phyloP scores from a whole-genome alignment of 2,113 vertebrate species.

The Ardeotis arabs region DNA sequence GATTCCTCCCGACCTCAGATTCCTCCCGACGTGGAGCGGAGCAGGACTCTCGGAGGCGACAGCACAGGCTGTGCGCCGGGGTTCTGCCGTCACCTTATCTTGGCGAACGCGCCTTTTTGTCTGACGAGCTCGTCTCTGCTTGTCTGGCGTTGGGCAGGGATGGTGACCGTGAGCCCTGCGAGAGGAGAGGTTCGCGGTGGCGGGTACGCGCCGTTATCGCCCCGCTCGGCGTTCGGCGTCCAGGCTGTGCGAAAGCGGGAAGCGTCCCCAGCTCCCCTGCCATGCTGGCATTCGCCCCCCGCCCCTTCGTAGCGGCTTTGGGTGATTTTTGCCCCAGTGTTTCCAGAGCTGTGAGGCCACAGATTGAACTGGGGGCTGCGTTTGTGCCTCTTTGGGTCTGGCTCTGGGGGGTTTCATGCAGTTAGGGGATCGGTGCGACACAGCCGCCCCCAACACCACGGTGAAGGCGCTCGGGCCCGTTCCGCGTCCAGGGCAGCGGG shows the following conservation, averaged over 20 bases:
- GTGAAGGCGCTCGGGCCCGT: no score
- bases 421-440: no score
- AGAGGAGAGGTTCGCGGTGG: not conserved
- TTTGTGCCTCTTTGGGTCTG: accelerated
- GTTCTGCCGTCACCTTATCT: constrained; percentile 40
- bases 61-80: not conserved
- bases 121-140: constrained; percentile 19
- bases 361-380: accelerated
- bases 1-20: not conserved
- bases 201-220: not conserved
- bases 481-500: no score
- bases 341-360: accelerated
- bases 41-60: not conserved
- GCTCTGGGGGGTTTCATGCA: no score
- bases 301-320: accelerated
- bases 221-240: not conserved
- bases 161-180: not conserved
- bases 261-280: accelerated
- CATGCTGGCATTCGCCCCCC: accelerated
- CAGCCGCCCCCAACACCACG: no score
- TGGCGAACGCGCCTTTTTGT: not conserved
- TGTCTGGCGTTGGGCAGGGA: not conserved
- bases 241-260: not conserved
- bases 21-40: not conserved
- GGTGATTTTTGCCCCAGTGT: not conserved